These are phyloP conservation scores for Uromys caudimaculatus DNA, from an alignment of 2,797 vertebrate species.

Conservation along the genomic window DNA sequence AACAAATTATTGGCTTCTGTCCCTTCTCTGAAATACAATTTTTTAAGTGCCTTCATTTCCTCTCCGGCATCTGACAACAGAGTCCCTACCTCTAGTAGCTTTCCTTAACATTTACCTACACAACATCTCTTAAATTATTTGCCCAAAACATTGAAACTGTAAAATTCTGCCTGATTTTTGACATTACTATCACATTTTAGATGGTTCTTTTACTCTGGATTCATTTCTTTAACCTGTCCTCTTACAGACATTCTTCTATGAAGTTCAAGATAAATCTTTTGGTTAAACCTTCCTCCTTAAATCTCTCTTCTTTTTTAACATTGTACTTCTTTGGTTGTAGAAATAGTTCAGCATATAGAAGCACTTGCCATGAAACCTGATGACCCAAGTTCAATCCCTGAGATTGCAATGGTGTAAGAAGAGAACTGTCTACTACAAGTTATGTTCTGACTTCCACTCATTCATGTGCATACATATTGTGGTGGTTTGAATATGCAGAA, in stretches of 20 bases:
- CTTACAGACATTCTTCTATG: neutral
- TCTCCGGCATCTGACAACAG: neutral
- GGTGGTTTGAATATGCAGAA: too few species aligned
- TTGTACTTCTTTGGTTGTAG: neutral
- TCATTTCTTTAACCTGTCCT: neutral
- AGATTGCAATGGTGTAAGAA: neutral
- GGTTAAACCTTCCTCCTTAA: neutral
- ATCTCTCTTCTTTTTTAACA: neutral
- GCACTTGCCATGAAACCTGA: neutral
- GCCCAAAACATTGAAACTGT: neutral
- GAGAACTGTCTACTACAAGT: neutral
- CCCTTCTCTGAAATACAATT: neutral
- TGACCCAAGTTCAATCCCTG: neutral
- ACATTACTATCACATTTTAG: neutral
- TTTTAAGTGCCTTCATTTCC: neutral
- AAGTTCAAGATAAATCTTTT: neutral
- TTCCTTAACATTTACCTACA: neutral
- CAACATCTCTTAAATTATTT: neutral
- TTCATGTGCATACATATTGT: too few species aligned
- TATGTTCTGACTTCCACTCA: neutral
- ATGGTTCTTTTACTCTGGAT: neutral
- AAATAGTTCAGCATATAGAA: neutral
- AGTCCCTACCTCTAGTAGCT: neutral
- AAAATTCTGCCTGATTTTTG: neutral
- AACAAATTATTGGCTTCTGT: constrained; percentile 27